These are phyloP conservation scores for Cynoglossus semilaevis DNA, from an alignment of 2,113 vertebrate genomes.

Conservation along the genomic window DNA sequence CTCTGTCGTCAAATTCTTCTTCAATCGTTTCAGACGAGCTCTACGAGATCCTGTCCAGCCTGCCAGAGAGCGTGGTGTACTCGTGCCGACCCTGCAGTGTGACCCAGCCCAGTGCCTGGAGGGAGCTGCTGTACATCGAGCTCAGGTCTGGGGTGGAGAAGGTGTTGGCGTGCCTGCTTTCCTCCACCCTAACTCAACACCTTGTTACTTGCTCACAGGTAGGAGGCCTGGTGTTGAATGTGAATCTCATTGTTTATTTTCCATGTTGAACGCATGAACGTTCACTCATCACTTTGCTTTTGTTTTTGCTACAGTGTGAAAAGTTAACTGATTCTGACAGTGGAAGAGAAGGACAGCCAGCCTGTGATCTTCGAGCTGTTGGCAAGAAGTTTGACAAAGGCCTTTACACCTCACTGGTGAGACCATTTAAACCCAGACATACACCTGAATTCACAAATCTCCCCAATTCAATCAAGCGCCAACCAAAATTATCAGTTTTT, in stretches of 20 bases:
- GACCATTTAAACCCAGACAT: constrained; percentile 21
- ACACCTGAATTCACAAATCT: background rate
- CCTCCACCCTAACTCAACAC: constrained; percentile 79
- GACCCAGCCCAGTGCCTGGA: constrained; percentile 80
- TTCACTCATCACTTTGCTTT: background rate
- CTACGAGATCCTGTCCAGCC: constrained; percentile 90
- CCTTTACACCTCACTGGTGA: constrained; percentile 85
- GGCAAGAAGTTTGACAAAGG: constrained; percentile 85
- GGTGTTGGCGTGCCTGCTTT: constrained; percentile 84
- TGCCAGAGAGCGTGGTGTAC: constrained; percentile 90
- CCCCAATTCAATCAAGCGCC: too few species aligned
- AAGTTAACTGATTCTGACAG: constrained; percentile 60
- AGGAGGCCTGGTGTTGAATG: constrained; percentile 2
- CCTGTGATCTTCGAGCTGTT: constrained; percentile 83
- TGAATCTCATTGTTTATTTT: background rate
- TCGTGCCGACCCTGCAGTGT: constrained; percentile 85
- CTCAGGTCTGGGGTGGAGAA: constrained; percentile 83
- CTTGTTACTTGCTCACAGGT: constrained; percentile 85
- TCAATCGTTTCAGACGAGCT: constrained; percentile 80
- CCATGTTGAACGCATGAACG: background rate
- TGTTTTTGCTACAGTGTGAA: constrained; percentile 73
- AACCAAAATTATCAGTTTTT: too few species aligned
- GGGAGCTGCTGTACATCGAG: constrained; percentile 83
- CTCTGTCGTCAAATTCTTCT: background rate
- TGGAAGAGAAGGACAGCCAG: constrained; percentile 61